Evolutionary conservation across 2,888 invertebrate species (phyloP).

Genomic region (Drosophila demipolita): DNA sequence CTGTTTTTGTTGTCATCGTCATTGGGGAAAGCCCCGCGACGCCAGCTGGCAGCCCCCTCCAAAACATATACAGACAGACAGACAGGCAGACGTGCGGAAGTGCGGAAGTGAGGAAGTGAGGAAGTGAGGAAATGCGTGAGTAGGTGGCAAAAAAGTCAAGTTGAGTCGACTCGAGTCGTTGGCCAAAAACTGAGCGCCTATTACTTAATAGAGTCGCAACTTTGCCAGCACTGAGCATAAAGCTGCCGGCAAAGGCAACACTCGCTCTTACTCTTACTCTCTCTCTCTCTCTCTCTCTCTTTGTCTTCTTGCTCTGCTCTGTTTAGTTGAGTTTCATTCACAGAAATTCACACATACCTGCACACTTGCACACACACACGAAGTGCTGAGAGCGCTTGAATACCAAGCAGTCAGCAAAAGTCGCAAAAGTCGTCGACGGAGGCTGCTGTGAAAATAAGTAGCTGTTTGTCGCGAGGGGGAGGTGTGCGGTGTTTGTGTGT

Average conservation of each 20-base stretch:
- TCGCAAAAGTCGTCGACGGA: constrained; percentile 32
- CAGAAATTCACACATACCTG: constrained; percentile 34
- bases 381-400: constrained; percentile 44
- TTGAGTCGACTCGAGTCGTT: constrained; percentile 7
- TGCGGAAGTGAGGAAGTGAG: constrained; percentile 33
- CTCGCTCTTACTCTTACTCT: constrained; percentile 6
- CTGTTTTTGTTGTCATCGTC: constrained; percentile 14
- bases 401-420: constrained; percentile 74
- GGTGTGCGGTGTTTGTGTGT: constrained; percentile 11
- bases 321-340: constrained; percentile 59
- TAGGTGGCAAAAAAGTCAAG: constrained; percentile 36
- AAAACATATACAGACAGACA: constrained; percentile 10
- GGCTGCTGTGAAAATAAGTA: constrained; percentile 25
- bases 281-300: constrained; percentile 34
- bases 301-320: constrained; percentile 4
- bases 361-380: constrained; percentile 43
- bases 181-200: constrained; percentile 71
- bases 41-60: background rate
- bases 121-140: constrained; percentile 42
- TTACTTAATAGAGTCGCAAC: constrained; percentile 75
- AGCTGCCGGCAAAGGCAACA: constrained; percentile 21
- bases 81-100: constrained; percentile 23
- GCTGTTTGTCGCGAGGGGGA: background rate
- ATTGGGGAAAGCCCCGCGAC: constrained; percentile 30
- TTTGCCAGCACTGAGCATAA: constrained; percentile 39